Evolutionary conservation across 2,888 invertebrate genomes (phyloP).

Genomic region (Sinopyrophorus schimmeli): DNA sequence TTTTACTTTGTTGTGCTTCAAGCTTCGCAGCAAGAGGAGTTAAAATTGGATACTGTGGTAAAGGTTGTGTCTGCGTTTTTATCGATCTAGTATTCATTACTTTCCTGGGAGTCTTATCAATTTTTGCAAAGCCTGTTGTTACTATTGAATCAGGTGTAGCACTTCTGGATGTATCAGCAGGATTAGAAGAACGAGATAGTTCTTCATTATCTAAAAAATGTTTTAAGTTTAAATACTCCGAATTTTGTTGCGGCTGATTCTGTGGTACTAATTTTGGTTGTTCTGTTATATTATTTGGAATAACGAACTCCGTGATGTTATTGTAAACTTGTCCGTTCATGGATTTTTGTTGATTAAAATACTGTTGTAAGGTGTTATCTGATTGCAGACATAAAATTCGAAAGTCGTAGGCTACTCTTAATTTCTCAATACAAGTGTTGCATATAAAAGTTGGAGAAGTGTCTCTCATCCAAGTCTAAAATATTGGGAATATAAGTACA

Average conservation of each 20-base stretch:
- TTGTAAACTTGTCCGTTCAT: constrained; percentile 22
- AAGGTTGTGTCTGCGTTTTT: constrained; percentile 35
- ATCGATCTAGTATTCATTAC: constrained; percentile 31
- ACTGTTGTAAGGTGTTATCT: constrained; percentile 28
- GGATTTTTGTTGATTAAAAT: constrained; percentile 25
- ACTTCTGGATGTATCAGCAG: constrained; percentile 25
- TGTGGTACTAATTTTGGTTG: constrained; percentile 11
- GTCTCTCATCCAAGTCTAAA: constrained; percentile 30
- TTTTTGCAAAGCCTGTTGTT: constrained; percentile 30
- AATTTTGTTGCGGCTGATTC: constrained; percentile 2
- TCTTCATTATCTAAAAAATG: constrained; percentile 27
- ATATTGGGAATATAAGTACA: background rate
- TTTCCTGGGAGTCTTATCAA: constrained; percentile 29
- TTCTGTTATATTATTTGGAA: constrained; percentile 12
- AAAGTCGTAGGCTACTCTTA: constrained; percentile 31
- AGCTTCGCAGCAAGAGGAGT: constrained; percentile 34
- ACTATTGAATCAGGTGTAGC: constrained; percentile 25
- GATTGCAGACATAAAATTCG: constrained; percentile 30
- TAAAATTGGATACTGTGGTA: constrained; percentile 34
- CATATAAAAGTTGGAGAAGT: constrained; percentile 28
- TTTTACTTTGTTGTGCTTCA: constrained; percentile 34
- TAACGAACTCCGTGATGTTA: constrained; percentile 17
- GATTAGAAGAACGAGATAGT: constrained; percentile 23
- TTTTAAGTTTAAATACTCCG: constrained; percentile 19
- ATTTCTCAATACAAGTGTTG: constrained; percentile 26